Conservation (phyloP, 2,113 vertebrate genomes). For the Apteryx mantelli region DNA sequence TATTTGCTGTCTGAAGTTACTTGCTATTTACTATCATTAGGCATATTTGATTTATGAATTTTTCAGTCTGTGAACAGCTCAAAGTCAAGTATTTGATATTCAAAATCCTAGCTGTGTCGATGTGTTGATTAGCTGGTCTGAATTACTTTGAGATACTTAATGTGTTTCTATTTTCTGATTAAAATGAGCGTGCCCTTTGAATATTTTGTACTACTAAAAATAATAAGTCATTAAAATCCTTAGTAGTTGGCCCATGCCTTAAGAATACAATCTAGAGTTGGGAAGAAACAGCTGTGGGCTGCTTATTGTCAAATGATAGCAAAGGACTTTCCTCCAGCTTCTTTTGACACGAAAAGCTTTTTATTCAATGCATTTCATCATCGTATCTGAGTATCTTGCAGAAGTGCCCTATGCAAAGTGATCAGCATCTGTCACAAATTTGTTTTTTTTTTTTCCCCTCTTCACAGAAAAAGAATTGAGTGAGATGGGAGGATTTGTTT, state of each 20-base stretch:
- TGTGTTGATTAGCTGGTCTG: slow-evolving; percentile 39
- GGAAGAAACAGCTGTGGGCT: neutral
- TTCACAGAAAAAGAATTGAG: neutral
- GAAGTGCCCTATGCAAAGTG: neutral
- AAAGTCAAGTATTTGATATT: slow-evolving; percentile 18
- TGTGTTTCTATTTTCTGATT: slow-evolving; percentile 5
- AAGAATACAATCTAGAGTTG: neutral
- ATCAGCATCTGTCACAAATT: neutral
- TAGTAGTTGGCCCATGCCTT: neutral
- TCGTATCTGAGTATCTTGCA: neutral
- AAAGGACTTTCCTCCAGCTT: neutral
- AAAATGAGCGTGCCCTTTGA: slow-evolving; percentile 17
- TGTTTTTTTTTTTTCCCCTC: neutral
- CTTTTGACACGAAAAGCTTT: neutral
- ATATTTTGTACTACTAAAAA: slow-evolving; percentile 30
- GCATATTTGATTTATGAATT: slow-evolving; percentile 43
- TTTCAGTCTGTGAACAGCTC: slow-evolving; percentile 12
- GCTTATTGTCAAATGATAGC: neutral
- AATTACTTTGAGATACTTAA: neutral
- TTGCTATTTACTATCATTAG: neutral
- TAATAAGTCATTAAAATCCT: slow-evolving; percentile 28
- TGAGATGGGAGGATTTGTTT: neutral
- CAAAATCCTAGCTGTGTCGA: neutral
- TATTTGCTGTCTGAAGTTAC: neutral
- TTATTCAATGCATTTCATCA: neutral